Evolutionary conservation across 2,888 invertebrate species (phyloP), one percentile per base, ranked within the genome.

Genomic region (Pseudeuparius sepicola): DNA sequence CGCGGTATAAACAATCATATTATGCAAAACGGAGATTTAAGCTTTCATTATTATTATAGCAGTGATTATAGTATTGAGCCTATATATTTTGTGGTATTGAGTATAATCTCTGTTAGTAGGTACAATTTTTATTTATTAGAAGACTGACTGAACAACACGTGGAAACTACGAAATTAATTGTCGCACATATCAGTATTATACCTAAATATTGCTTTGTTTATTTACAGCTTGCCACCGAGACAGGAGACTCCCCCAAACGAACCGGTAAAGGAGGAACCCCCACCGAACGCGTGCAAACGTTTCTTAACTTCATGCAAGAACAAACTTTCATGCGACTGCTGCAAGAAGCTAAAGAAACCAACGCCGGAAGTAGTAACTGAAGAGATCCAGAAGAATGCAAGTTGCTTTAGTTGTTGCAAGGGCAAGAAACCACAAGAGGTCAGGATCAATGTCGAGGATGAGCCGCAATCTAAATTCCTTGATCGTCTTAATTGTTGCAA

Each of bases 321-420:
- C 14, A 53, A 49, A 45, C 34, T 51, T 30, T 34, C 45, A 2
- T 55, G 53, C 29, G 43, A 44, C 15, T 40, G 46, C 13, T 49
- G 49, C 28, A 48, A 46, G 15, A 47, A 42, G 12, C 34, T 37
- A 20, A 29, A 37, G 6, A 43, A 41, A 20, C 37, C 24, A 14
- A 23, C 14, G n/a, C 24, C 36, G 4, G 34, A 23, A 30, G 31
- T 28, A 10, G 37, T 17, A 5, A 33, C 6, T 31, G 25, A 36
- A 18, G 34, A 40, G 27, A 32, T 34, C 6, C 31, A 24, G 15
- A 17, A 23, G 14, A 45, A 38, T 15, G 36, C 23, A 14, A 49
- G 70, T 42, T 71, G 71, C 41, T 59, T 67, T n/a, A 65, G 66
- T 43, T 71, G 56, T 37, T 35, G 48, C n/a, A 47, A 43, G 30